Evolutionary conservation across 2,888 invertebrate genomes (phyloP).

Genomic region (Diplolepis rosae): DNA sequence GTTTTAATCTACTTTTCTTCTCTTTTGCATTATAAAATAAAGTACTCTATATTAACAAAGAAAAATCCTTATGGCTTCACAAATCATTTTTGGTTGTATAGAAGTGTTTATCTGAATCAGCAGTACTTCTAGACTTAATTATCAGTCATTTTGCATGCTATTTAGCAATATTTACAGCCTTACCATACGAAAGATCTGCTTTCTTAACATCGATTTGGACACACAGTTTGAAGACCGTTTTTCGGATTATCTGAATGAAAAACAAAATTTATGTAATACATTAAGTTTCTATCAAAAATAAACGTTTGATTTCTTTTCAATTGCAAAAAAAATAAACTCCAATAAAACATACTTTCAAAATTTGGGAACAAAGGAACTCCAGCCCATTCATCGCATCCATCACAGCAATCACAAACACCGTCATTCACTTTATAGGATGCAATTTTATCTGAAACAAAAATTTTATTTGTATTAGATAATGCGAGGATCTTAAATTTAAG

Average conservation of each 20-base stretch:
- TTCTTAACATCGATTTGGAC: conserved; percentile 6
- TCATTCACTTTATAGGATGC: conserved; percentile 92
- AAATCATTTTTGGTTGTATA: not conserved
- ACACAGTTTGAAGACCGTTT: not conserved
- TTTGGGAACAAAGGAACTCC: not conserved
- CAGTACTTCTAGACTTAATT: not conserved
- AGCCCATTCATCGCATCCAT: conserved; percentile 90
- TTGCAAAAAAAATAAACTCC: not conserved
- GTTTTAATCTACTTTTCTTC: no score
- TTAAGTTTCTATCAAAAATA: not conserved
- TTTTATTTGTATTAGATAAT: not conserved
- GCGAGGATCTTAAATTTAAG: not conserved
- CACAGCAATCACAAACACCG: conserved; percentile 95
- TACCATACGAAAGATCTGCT: not conserved
- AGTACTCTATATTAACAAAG: no score
- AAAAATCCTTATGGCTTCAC: not conserved
- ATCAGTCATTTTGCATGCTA: not conserved
- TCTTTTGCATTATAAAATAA: no score
- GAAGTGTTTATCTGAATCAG: not conserved
- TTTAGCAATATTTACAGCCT: not conserved
- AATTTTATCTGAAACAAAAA: conserved; percentile 71
- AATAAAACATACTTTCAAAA: conserved; percentile 23
- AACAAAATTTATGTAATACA: not conserved
- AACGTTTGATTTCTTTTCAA: no score
- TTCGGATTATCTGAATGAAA: not conserved